Evolutionary conservation across 2,888 invertebrate genomes (phyloP).

Genomic region (Lamellibrachia satsuma): DNA sequence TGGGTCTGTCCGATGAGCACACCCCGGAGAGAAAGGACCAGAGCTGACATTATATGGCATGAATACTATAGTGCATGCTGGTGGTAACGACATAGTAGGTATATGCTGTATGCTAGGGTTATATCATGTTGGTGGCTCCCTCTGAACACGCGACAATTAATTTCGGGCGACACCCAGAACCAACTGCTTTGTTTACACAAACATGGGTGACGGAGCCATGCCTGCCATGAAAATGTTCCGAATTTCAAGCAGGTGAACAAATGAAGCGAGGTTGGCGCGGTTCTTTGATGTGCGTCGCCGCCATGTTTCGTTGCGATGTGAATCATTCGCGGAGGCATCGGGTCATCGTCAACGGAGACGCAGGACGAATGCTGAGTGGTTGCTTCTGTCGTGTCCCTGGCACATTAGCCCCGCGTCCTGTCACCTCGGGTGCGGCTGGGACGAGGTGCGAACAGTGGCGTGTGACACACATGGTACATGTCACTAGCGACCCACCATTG

Average conservation of each 20-base stretch:
- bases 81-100: neutral
- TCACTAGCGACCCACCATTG: neutral
- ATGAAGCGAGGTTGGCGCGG: slow-evolving; percentile 3
- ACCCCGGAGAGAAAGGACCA: neutral
- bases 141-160: neutral
- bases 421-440: neutral
- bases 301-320: slow-evolving; percentile 13
- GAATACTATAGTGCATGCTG: neutral
- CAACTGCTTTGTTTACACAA: neutral
- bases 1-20: neutral
- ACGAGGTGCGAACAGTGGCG: slow-evolving; percentile 4
- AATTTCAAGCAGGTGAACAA: neutral
- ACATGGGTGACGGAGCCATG: neutral
- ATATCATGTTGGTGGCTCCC: neutral
- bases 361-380: slow-evolving; percentile 1
- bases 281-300: slow-evolving; percentile 17
- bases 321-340: neutral
- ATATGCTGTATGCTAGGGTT: neutral
- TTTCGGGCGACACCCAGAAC: slow-evolving; percentile 3
- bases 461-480: slow-evolving; percentile 4
- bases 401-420: slow-evolving; percentile 7
- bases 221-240: slow-evolving; percentile 5
- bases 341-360: neutral
- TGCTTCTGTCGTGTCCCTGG: slow-evolving; percentile 3
- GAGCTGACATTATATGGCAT: neutral